phyloP scores from a whole-genome alignment of 23 tunicate genomes.

The Halocynthia roretzi region DNA sequence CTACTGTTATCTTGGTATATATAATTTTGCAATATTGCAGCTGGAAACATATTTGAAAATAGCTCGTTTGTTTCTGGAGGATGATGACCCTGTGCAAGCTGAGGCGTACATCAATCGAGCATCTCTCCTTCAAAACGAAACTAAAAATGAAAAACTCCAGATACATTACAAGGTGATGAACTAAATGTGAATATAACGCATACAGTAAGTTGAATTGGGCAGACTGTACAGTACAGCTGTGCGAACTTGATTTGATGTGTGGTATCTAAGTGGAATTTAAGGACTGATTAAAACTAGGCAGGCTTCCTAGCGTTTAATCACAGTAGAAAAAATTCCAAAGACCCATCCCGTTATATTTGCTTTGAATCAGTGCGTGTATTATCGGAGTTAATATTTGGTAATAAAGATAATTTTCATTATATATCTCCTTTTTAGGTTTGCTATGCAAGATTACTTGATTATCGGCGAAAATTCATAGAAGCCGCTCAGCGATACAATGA shows the following conservation, averaged over 20 bases:
- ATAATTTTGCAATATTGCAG: background rate
- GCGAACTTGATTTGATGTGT: too few relatives aligned
- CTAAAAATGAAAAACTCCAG: conserved; percentile 47
- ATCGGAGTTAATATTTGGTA: too few relatives aligned
- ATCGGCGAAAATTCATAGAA: conserved; percentile 83
- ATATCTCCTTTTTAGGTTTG: conserved; percentile 33
- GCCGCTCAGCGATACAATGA: conserved; percentile 95
- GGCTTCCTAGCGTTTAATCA: too few relatives aligned
- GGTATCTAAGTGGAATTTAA: too few relatives aligned
- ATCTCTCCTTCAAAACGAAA: conserved; percentile 65
- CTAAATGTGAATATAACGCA: too few relatives aligned
- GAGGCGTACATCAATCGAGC: conserved; percentile 83
- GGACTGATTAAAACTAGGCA: too few relatives aligned
- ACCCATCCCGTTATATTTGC: too few relatives aligned
- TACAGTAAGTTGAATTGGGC: too few relatives aligned
- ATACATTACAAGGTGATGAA: conserved; percentile 49
- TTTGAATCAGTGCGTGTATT: too few relatives aligned
- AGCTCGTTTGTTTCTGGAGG: conserved; percentile 76
- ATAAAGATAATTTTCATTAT: background rate
- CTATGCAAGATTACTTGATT: conserved; percentile 84
- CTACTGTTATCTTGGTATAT: too few relatives aligned
- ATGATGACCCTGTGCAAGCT: conserved; percentile 90
- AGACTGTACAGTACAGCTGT: too few relatives aligned
- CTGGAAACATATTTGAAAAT: conserved; percentile 68
- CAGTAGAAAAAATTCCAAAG: too few relatives aligned